These are phyloP conservation scores for Brachypalpus laphriformis DNA, from an alignment of 2,888 invertebrate genomes.

Conservation along the genomic window DNA sequence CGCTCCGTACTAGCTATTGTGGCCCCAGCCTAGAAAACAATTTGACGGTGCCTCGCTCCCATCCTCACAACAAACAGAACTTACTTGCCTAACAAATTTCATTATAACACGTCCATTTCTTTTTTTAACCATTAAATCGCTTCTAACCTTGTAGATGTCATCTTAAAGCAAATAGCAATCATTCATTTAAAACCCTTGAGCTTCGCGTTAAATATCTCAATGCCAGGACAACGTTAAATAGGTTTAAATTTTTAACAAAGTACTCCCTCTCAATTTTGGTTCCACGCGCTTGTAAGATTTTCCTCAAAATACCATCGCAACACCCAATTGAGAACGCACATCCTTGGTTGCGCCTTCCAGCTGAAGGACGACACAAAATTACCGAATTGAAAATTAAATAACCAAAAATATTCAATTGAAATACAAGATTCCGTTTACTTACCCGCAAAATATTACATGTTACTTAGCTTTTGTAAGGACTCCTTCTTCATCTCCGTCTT, in stretches of 20 bases:
- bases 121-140: too few species aligned
- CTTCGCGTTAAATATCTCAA: not conserved
- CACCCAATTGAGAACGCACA: not conserved
- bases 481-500: conserved; percentile 9
- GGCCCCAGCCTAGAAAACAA: too few species aligned
- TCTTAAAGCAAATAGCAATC: conserved; percentile 6
- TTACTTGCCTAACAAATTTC: too few species aligned
- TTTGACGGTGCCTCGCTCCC: too few species aligned
- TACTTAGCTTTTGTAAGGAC: conserved; percentile 33
- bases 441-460: conserved; percentile 59
- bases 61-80: too few species aligned
- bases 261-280: conserved; percentile 4
- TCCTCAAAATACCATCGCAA: not conserved
- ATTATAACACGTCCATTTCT: too few species aligned
- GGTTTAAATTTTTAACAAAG: not conserved
- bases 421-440: conserved; percentile 28
- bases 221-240: conserved; percentile 11
- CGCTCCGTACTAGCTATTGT: too few species aligned
- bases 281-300: conserved; percentile 11
- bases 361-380: conserved; percentile 11
- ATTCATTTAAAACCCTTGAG: conserved; percentile 8
- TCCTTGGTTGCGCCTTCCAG: not conserved
- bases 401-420: conserved; percentile 28
- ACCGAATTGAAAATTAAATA: conserved; percentile 25
- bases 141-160: not conserved